Evolutionary conservation across 1,140 invertebrate genomes (phyloP), one percentile per base, ranked within the genome.

Genomic region (Berghia stephanieae): DNA sequence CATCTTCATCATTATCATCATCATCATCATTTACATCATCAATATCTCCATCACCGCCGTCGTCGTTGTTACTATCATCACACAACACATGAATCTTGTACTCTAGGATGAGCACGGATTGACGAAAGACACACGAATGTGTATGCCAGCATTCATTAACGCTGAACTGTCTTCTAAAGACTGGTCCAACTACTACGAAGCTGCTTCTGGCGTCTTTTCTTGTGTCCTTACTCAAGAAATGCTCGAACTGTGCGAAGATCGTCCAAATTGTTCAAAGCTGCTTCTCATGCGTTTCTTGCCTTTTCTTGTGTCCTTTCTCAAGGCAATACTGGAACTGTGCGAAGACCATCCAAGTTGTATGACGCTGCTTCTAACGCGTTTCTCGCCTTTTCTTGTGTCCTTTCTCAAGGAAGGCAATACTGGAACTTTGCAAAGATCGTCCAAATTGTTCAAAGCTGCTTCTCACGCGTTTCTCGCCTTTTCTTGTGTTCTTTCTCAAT

Each of bases 371-470:
- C 38, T 36, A 31, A 34, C 38, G 10, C n/a, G n/a, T n/a, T n/a
- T n/a, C n/a, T n/a, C n/a, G n/a, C n/a, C n/a, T n/a, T n/a, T n/a
- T n/a, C 10, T 49, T 60, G 57, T 24, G 8, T 60, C 6, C 31
- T 8, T 5, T 72, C 91, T 96, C 90, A 94, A 60, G n/a, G 96
- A 86, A 97, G 94, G 95, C 94, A 27, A 95, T 97, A 75, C 94
- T 97, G 67, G 94, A 95, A 85, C 93, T 94, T 6, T 98, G 96
- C 88, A 94, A 96, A 89, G 96, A 97, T 90, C 95, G 96, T 88
- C 89, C 93, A 27, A 93, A 94, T 82, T 98, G 96, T 91, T 94
- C 94, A 86, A 94, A 97, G 84, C 93, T 94, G 85, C 60, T 66
- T 66, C n/a, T 5, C 5, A 31, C n/a, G 13, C 3, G 3, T 66